Evolutionary conservation across 2,888 invertebrate genomes (phyloP), one percentile per base, ranked within the genome.

Genomic region (Onchidella celtica): DNA sequence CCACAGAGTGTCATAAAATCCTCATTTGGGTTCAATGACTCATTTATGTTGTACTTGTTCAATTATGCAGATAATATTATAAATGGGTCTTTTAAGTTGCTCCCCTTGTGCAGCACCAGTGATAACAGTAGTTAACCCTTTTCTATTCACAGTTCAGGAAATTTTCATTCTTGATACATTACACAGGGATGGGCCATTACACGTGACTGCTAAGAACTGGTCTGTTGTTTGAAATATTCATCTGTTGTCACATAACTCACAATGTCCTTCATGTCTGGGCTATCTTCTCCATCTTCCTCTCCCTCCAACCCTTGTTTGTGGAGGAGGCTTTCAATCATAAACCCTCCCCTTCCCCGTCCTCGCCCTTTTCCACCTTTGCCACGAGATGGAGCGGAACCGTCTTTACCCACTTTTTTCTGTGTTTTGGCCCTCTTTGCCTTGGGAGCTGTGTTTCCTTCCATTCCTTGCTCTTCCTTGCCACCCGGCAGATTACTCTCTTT

Each of bases 211-310:
- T 80, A 83, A 47, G 83, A 81, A 34, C 81, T 79, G 27, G 82
- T 81, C 59, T 85, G 85, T 63, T 85, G 82, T 66, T 88, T 87
- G 82, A 87, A 86, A 68, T 85, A 86, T 38, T 89, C 86, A 81
- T 89, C 87, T 81, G 85, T 86, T 76, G 86, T 84, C 32, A 89
- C 85, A 85, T 90, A 90, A 75, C 87, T 88, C 24, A 89, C 89
- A 82, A 90, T 88, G 76, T 90, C 90, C 1, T 87, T 86, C 63
- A 90, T 88, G 69, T 90, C 90, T 32, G 84, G 84, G 69, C 85
- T 80, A 73, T 86, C 88, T 40, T 87, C 88, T 36, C 87, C 89
- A 9, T 86, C 87, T n/a, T 85, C 87, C 55, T 86, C 79, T 24
- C 72, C 75, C 32, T 38, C 57, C 61, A 61, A 40, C 47, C 3